Evolutionary conservation across 2,888 invertebrate species (phyloP).

Genomic region (Bembecia ichneumoniformis): DNA sequence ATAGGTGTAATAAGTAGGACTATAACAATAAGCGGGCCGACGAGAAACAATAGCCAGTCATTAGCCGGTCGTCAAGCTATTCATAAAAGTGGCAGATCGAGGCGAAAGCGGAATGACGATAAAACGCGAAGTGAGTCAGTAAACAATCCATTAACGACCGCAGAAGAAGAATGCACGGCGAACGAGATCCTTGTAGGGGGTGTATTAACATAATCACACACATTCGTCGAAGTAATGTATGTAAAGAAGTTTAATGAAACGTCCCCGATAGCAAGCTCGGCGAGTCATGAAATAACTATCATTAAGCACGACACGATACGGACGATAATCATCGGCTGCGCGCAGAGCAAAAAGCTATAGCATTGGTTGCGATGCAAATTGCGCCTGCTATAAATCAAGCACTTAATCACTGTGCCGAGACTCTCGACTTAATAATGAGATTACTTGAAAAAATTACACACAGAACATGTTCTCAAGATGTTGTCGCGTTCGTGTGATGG

Average conservation of each 20-base stretch:
- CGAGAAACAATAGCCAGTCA: constrained; percentile 14
- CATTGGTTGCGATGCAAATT: constrained; percentile 66
- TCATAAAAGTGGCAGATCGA: constrained; percentile 28
- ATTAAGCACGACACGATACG: constrained; percentile 69
- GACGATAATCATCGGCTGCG: constrained; percentile 65
- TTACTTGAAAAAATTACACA: constrained; percentile 62
- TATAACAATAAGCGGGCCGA: constrained; percentile 12
- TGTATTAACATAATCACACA: constrained; percentile 65
- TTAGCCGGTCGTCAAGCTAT: constrained; percentile 17
- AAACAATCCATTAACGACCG: constrained; percentile 59
- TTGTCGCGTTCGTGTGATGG: constrained; percentile 23
- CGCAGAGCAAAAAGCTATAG: constrained; percentile 67
- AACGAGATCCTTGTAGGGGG: constrained; percentile 40
- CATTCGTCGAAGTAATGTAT: constrained; percentile 65
- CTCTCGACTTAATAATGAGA: constrained; percentile 61
- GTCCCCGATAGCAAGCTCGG: constrained; percentile 58
- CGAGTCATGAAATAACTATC: constrained; percentile 69
- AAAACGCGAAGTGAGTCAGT: constrained; percentile 30
- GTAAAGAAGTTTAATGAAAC: constrained; percentile 67
- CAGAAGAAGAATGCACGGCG: constrained; percentile 37
- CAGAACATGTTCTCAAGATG: constrained; percentile 29
- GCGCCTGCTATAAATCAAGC: constrained; percentile 68
- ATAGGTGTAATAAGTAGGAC: constrained; percentile 15
- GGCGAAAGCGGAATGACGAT: constrained; percentile 24
- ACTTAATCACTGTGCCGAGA: constrained; percentile 61